Conservation (phyloP, 2,888 invertebrate species). For the Xanthorhoe designata region DNA sequence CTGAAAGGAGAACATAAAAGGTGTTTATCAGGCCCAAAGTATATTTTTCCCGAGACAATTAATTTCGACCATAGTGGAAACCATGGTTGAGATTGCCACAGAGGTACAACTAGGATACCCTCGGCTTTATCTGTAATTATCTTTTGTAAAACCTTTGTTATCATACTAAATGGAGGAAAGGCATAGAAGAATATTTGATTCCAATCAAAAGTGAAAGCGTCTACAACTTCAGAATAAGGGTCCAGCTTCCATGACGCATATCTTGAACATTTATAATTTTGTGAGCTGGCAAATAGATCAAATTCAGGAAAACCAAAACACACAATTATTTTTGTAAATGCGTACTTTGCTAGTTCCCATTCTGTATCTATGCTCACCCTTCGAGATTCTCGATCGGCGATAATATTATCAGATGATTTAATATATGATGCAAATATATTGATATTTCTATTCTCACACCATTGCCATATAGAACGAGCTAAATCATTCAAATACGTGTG, state of each 20-base stretch:
- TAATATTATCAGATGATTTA: constrained; percentile 24
- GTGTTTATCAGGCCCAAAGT: constrained; percentile 37
- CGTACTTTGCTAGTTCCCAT: constrained; percentile 32
- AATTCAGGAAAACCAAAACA: constrained; percentile 33
- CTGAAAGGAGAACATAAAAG: constrained; percentile 44
- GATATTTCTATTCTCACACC: constrained; percentile 33
- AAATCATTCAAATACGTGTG: constrained; percentile 27
- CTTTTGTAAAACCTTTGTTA: constrained; percentile 6
- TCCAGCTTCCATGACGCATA: constrained; percentile 41
- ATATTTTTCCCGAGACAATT: constrained; percentile 31
- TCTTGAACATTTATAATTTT: constrained; percentile 34
- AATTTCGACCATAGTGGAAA: constrained; percentile 36
- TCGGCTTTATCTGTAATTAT: constrained; percentile 33
- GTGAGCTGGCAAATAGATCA: constrained; percentile 38
- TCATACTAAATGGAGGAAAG: constrained; percentile 4
- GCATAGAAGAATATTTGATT: constrained; percentile 2
- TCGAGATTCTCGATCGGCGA: constrained; percentile 36
- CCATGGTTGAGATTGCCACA: constrained; percentile 46
- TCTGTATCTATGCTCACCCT: constrained; percentile 28
- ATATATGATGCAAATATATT: constrained; percentile 28
- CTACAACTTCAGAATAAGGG: constrained; percentile 34
- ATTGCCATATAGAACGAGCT: constrained; percentile 33
- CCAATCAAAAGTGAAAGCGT: constrained; percentile 30
- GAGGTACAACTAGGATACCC: constrained; percentile 43
- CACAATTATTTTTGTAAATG: constrained; percentile 21